Base-by-base conservation (phyloP, 2,888 invertebrate species). In the Hoplodrina blanda region DNA sequence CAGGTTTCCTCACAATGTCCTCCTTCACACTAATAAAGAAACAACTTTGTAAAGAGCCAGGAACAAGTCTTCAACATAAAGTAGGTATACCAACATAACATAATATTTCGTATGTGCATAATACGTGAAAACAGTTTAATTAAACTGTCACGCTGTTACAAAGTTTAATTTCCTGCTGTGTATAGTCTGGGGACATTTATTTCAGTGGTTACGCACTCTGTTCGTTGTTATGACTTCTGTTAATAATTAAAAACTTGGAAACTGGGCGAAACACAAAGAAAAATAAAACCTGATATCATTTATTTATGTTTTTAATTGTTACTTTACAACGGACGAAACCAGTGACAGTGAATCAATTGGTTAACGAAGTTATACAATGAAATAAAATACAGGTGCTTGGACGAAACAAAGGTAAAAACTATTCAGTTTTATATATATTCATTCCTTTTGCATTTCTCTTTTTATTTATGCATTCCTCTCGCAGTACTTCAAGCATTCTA, bases 81-180 rank as follows among this genome's bases (percentile, higher is more conserved):
- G 30, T 44, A 41, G 41, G 1, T 41, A 17, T 15, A 50, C 13
- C 30, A 15, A 53, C 20, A 17, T n/a, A 53, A 57, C 33, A 59
- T 33, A 37, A 53, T 61, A 56, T 66, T 61, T 62, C 54, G 52
- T 64, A 57, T 67, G 66, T 69, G 50, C 62, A 67, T 79, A 68
- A 76, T 75, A 76, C 61, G 78, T 76, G 76, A 67, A 75, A 78
- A 74, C 69, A 68, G 65, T 72, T 86, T 86, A 87, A 87, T 86
- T 85, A 85, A 86, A 76, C 70, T 76, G 81, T 73, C 76, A 69
- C 46, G 69, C 69, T 73, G 80, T 82, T 68, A 62, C 71, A 69
- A 84, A 81, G 82, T 86, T 86, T 86, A 85, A 87, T 87, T 85
- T 86, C 82, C 86, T n/a, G 82, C 44, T 71, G 67, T 81, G 81